Conservation (phyloP, 2,888 invertebrate species). For the Plebejus argus region DNA sequence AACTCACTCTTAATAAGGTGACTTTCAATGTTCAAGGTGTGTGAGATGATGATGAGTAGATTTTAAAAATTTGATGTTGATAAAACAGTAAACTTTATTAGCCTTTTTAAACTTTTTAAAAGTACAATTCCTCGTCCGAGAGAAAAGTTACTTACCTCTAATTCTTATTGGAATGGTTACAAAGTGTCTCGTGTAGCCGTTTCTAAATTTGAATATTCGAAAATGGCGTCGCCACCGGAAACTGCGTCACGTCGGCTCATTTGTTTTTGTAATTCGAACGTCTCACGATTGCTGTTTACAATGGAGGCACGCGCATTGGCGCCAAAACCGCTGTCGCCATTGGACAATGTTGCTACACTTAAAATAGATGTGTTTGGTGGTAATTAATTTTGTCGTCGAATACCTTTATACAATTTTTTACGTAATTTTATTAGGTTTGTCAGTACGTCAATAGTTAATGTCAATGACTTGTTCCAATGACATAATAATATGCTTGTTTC, state of each 20-base stretch:
- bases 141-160: background rate
- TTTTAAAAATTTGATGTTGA: too few species aligned
- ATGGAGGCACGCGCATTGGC: constrained; percentile 71
- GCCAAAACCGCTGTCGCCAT: constrained; percentile 68
- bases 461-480: too few species aligned
- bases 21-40: too few species aligned
- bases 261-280: constrained; percentile 78
- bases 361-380: constrained; percentile 55
- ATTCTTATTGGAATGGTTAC: constrained; percentile 33
- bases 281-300: constrained; percentile 70
- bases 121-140: background rate
- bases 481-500: too few species aligned
- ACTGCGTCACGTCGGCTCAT: constrained; percentile 71
- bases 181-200: constrained; percentile 28
- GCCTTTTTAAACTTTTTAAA: background rate
- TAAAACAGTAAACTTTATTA: background rate
- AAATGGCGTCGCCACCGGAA: constrained; percentile 72
- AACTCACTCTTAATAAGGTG: too few species aligned
- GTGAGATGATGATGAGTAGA: too few species aligned
- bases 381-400: background rate
- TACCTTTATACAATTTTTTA: background rate
- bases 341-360: constrained; percentile 74
- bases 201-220: constrained; percentile 47
- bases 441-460: too few species aligned
- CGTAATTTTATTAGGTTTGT: background rate